Percentiles rank a stretch among this genome's conserved stretches.
These are phyloP conservation scores for Sternotherus odoratus DNA, from an alignment of 2,797 vertebrate species.

Conservation along the genomic window DNA sequence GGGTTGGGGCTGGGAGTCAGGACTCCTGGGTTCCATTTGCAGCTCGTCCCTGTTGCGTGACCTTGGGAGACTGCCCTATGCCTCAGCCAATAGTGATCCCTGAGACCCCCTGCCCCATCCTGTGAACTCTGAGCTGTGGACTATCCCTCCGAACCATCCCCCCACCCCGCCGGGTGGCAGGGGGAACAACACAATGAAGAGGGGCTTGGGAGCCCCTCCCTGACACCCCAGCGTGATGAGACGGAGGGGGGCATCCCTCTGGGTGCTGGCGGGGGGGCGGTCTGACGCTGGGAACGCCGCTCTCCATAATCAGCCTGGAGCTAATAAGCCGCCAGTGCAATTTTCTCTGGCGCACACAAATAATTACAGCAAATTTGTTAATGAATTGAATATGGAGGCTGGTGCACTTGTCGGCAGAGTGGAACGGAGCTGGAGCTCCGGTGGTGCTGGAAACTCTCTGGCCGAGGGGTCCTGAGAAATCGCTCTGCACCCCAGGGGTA, in stretches of 20 bases:
- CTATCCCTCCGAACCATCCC: not conserved
- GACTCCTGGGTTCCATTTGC: not conserved
- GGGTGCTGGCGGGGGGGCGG: not conserved
- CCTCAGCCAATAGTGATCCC: not conserved
- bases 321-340: not conserved
- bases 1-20: not conserved
- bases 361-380: not conserved
- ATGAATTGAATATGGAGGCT: not conserved
- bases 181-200: not conserved
- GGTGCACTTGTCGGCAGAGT: not conserved
- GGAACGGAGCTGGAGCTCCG: not conserved
- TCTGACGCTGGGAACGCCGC: not conserved
- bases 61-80: not conserved
- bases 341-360: not conserved
- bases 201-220: not conserved
- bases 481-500: not conserved
- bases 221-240: not conserved
- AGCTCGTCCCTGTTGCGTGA: not conserved
- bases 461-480: not conserved
- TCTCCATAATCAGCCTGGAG: not conserved
- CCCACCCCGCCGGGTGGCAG: rapidly evolving
- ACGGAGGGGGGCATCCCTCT: not conserved
- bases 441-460: not conserved
- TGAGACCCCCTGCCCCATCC: not conserved
- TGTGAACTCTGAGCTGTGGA: not conserved